Base-by-base conservation (phyloP, 2,888 invertebrate species). In the Automeris io region DNA sequence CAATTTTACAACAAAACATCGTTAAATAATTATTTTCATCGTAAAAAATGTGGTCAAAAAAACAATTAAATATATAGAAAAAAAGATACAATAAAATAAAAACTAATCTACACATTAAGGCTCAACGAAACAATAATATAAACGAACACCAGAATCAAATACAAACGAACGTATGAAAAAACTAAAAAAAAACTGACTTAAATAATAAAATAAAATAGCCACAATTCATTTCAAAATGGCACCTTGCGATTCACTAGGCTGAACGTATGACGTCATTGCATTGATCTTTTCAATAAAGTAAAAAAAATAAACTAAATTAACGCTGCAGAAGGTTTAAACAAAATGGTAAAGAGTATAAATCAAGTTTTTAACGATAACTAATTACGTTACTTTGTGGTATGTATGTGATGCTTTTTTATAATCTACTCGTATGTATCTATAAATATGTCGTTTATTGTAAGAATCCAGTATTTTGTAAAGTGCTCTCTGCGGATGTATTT, bases 191-290 rank as follows among this genome's bases (percentile, higher is more conserved):
- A 61, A 70, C 60, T 72, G 55, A 71, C 71, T 78, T 61, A 69
- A 71, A 70, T 78, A 76, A 60, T 59, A 61, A 58, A 73, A 66
- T 66, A 62, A 70, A 66, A 80, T 81, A 80, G 85, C 83, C 83
- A 81, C 72, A 39, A 71, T 60, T 70, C 57, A 61, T 70, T 70
- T 70, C 70, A 68, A 54, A 66, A 85, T 85, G 85, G 85, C 85
- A 85, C 85, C 68, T 74, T 74, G 70, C 69, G 80, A 83, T 79
- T 80, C 78, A 80, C 83, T 71, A 71, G 61, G 61, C 56, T 64
- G 60, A 57, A 61, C 60, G 61, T 61, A 56, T 16, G 16, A 29
- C 29, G 7, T 29, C 29, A n/a, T 29, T 29, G 29, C 29, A 29
- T 29, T 47, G 57, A 44, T 51, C 45, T 42, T 45, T 47, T 33